These are phyloP conservation scores for Piprites chloris DNA, from an alignment of 2,113 vertebrate species.

Conservation along the genomic window DNA sequence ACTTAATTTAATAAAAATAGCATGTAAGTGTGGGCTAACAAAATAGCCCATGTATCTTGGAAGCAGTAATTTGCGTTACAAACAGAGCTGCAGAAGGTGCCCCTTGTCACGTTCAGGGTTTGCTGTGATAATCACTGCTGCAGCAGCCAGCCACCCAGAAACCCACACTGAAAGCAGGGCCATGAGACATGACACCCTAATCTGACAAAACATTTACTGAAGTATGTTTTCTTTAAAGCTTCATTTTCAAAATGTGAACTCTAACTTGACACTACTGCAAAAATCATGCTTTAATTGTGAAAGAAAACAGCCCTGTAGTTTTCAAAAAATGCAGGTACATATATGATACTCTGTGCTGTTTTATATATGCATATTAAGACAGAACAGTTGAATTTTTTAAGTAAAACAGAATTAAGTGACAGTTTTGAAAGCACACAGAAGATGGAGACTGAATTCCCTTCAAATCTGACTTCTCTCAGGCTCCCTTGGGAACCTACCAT, in stretches of 20 bases:
- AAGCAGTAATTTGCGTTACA: background rate
- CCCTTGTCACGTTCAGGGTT: background rate
- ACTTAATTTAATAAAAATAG: slow-evolving; percentile 4
- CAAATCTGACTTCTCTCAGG: background rate
- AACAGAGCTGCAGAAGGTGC: background rate
- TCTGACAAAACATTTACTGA: background rate
- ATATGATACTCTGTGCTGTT: background rate
- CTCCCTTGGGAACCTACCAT: background rate
- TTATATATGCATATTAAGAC: background rate
- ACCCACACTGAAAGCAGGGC: background rate
- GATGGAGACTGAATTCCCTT: background rate
- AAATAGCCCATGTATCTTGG: background rate
- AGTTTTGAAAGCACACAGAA: background rate
- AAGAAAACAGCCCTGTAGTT: background rate
- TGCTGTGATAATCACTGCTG: background rate
- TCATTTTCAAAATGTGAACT: background rate
- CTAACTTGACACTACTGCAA: background rate
- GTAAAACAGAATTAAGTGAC: background rate
- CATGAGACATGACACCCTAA: accelerated
- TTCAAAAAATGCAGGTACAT: background rate
- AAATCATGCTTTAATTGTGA: background rate
- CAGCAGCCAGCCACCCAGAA: background rate
- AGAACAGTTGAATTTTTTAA: background rate
- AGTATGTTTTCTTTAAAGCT: background rate
- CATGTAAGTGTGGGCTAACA: background rate